phyloP scores from a whole-genome alignment of 23 tunicate species.

The Oikopleura dioica region DNA sequence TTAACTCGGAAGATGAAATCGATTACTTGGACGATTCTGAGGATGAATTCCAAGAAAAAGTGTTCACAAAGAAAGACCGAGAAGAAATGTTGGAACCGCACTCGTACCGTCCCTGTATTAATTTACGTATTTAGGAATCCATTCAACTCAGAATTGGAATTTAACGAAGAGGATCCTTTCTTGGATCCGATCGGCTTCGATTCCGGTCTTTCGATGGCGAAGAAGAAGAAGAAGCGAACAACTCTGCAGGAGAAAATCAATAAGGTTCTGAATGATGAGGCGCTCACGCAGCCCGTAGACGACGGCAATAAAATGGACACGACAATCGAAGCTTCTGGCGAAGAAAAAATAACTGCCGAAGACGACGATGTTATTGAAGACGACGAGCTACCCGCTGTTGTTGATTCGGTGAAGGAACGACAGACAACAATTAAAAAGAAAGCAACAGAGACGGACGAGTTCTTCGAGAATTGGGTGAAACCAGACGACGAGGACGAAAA shows the following conservation, averaged over 20 bases:
- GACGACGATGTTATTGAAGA: slow-evolving; percentile 19
- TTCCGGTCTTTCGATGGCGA: neutral
- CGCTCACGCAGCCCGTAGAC: neutral
- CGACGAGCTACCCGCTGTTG: slow-evolving; percentile 14
- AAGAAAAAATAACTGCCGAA: slow-evolving; percentile 6
- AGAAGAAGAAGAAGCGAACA: slow-evolving; percentile 29
- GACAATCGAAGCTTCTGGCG: neutral
- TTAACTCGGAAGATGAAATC: neutral
- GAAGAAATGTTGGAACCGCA: neutral
- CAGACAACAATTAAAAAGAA: slow-evolving; percentile 15
- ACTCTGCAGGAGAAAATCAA: slow-evolving; percentile 56
- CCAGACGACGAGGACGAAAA: neutral
- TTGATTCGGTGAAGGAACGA: neutral
- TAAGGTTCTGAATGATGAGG: slow-evolving; percentile 21
- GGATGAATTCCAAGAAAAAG: neutral
- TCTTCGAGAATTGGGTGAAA: neutral
- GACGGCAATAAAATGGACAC: neutral
- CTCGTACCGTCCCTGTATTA: neutral
- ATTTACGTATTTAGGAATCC: neutral
- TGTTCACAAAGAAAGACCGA: neutral
- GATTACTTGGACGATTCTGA: neutral
- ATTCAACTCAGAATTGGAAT: neutral
- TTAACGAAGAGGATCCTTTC: neutral
- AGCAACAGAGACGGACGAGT: neutral
- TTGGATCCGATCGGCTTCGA: neutral